phyloP scores from a whole-genome alignment of 2,888 invertebrate genomes.

The Pyrrhosoma nymphula region DNA sequence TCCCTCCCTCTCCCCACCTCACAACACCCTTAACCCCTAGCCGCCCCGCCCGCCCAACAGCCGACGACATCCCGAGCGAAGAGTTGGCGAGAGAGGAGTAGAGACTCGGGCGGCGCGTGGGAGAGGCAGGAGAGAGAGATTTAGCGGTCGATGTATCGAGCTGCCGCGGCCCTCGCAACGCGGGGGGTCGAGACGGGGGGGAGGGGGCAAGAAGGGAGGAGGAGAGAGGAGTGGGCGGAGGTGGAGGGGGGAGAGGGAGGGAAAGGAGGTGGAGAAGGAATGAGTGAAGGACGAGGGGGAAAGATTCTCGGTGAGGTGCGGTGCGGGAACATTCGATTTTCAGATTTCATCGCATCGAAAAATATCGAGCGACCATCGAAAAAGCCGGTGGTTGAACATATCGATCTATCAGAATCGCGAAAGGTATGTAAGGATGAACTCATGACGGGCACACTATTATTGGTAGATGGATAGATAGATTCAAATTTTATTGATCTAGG shows the following conservation, averaged over 20 bases:
- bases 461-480: no score
- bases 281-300: background rate
- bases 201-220: background rate
- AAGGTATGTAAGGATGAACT: no score
- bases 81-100: background rate
- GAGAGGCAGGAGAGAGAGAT: background rate
- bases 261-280: background rate
- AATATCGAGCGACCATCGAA: no score
- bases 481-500: no score
- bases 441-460: no score
- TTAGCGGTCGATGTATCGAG: constrained; percentile 32
- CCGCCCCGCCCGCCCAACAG: background rate
- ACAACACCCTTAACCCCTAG: background rate
- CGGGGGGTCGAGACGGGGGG: background rate
- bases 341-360: background rate
- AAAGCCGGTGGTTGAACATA: no score
- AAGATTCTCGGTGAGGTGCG: background rate
- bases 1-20: background rate
- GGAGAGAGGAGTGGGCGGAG: background rate
- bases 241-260: background rate
- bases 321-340: background rate
- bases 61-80: background rate
- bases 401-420: no score
- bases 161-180: background rate
- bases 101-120: background rate